These are phyloP conservation scores for Hemitrygon akajei DNA, from an alignment of 2,797 vertebrate species.

Conservation along the genomic window DNA sequence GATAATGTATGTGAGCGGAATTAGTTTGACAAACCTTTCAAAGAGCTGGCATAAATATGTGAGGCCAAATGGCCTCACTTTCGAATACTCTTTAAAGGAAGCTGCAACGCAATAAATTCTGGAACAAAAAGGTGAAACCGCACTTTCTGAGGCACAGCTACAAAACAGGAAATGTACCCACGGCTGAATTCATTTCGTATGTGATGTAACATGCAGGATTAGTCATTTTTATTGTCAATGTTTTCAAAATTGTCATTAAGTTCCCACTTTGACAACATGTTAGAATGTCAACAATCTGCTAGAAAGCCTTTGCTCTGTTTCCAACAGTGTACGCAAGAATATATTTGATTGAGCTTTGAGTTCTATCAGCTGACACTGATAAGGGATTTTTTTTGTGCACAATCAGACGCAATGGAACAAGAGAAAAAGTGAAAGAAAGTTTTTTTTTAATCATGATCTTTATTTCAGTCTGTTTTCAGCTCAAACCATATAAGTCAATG, in stretches of 20 bases:
- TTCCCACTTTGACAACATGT: conserved; percentile 3
- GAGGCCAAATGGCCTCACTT: neutral
- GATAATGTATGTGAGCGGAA: neutral
- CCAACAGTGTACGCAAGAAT: neutral
- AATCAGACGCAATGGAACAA: conserved; percentile 3
- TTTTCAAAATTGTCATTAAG: conserved; percentile 6
- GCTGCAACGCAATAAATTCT: neutral
- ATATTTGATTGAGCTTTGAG: neutral
- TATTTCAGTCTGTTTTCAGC: neutral
- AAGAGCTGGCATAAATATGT: neutral
- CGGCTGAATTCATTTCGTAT: neutral
- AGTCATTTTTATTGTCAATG: conserved; percentile 31
- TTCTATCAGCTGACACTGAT: neutral
- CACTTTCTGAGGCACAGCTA: neutral
- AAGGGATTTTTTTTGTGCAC: neutral
- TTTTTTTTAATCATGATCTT: neutral
- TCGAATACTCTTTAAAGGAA: neutral
- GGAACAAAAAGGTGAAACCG: conserved; percentile 28
- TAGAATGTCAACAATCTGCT: conserved; percentile 20
- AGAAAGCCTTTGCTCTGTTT: conserved; percentile 24
- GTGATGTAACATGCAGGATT: conserved; percentile 17
- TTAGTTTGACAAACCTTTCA: neutral
- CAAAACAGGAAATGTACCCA: conserved; percentile 29
- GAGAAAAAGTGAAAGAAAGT: conserved; percentile 18
- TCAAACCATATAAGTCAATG: neutral